Percentiles rank a stretch among this genome's conserved stretches.
Conservation (phyloP, 2,888 invertebrate species). For the Limenitis camilla region DNA sequence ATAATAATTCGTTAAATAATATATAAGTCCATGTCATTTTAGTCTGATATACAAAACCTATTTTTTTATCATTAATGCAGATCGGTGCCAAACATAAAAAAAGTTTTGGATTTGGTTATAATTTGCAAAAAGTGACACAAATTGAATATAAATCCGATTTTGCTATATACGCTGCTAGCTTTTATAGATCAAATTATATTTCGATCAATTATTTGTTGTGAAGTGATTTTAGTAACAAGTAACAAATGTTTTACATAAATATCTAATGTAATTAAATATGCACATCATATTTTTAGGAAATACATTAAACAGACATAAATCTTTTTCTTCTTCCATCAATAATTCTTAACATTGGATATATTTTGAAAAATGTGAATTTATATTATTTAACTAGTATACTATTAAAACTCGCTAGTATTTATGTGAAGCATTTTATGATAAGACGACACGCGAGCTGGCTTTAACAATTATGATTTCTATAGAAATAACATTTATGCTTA, state of each 20-base stretch:
- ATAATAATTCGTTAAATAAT: background rate
- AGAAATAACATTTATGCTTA: constrained; percentile 19
- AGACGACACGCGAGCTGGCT: constrained; percentile 22
- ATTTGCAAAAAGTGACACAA: constrained; percentile 7
- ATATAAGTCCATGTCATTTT: no score
- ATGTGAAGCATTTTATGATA: constrained; percentile 9
- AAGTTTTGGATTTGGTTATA: no score
- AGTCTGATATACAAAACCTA: no score
- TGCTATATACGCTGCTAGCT: background rate
- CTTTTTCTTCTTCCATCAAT: no score
- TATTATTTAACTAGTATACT: no score
- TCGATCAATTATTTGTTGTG: background rate
- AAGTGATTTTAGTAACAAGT: constrained; percentile 1
- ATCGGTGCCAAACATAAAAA: background rate
- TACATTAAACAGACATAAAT: no score
- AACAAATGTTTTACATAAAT: constrained; percentile 11
- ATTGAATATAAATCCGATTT: background rate
- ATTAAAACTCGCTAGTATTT: constrained; percentile 5
- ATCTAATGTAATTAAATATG: background rate
- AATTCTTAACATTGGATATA: no score
- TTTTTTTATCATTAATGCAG: background rate
- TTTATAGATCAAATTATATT: background rate
- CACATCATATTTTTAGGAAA: background rate
- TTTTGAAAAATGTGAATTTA: no score
- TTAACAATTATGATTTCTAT: constrained; percentile 7